Evolutionary conservation across 2,888 invertebrate genomes (phyloP), one percentile per base, ranked within the genome.

Genomic region (Ferdinandea cuprea): DNA sequence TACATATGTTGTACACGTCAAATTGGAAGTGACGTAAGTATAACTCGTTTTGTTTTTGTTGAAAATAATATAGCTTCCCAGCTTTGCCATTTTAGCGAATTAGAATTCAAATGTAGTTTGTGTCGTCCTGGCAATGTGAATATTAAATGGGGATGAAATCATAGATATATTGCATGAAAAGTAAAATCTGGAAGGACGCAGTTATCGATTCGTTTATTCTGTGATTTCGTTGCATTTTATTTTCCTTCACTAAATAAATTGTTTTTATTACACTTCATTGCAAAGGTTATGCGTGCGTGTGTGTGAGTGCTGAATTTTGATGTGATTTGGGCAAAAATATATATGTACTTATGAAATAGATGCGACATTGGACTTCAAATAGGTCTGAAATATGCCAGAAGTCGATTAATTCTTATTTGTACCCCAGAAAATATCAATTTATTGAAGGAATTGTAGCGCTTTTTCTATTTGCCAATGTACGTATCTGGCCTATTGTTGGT

Each of bases 1-100:
- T 73, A 56, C 69, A 69, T 74, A 80, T 74, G 74, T 61, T 81
- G 71, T 81, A 81, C 76, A 81, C 76, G 76, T 76, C 81, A 77
- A 69, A 66, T 42, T 56, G 17, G 61, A 76, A 77, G 77, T 81
- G 81, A 81, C 81, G 81, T 81, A 81, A 81, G 81, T 71, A 81
- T n/a, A 48, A 19, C n/a, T 48, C 17, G 15, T n/a, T 32, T 37
- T 59, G 17, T 44, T 71, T 32, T 52, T 71, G 59, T 61, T 52
- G 25, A 52, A 52, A 42, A 42, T 52, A 30, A 13, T n/a, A 66
- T 42, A 54, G 17, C 54, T 37, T 52, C 50, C 37, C 46, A 25
- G 54, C 42, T 72, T 63, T 52, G 59, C 37, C 46, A 25, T 63
- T 52, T 72, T 63, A 17, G 35, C 44, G 54, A 54, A 44, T 56